Evolutionary conservation across 2,888 invertebrate genomes (phyloP).

Genomic region (Drosophila limbata): DNA sequence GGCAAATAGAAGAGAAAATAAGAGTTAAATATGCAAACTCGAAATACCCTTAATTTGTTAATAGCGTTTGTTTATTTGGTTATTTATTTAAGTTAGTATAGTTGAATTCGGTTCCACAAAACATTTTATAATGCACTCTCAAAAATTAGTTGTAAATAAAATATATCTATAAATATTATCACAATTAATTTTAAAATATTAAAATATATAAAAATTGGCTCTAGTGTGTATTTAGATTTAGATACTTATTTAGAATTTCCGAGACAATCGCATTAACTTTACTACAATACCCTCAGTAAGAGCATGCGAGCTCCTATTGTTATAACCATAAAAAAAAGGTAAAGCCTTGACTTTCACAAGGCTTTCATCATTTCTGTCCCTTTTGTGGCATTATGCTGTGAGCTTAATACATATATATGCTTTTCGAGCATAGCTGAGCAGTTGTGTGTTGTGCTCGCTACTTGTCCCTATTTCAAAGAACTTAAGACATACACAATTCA

Average conservation of each 20-base stretch:
- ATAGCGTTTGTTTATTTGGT: neutral
- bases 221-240: too few relatives aligned
- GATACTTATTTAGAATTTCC: too few relatives aligned
- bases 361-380: slow-evolving; percentile 22
- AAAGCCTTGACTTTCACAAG: slow-evolving; percentile 10
- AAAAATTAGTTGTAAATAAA: too few relatives aligned
- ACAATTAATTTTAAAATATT: too few relatives aligned
- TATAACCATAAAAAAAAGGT: slow-evolving; percentile 19
- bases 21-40: neutral
- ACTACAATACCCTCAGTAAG: neutral
- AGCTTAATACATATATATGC: slow-evolving; percentile 13
- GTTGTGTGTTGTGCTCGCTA: neutral
- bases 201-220: too few relatives aligned
- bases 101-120: too few relatives aligned
- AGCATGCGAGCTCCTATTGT: neutral
- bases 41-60: neutral
- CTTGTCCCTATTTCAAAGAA: neutral
- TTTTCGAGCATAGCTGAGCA: neutral
- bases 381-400: slow-evolving; percentile 3
- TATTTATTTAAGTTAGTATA: too few relatives aligned
- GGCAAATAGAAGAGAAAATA: slow-evolving; percentile 10
- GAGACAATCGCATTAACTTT: neutral
- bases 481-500: neutral
- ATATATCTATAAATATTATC: too few relatives aligned
- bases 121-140: too few relatives aligned